Evolutionary conservation across 2,888 invertebrate species (phyloP).

Genomic region (Cheilosia vernalis): DNA sequence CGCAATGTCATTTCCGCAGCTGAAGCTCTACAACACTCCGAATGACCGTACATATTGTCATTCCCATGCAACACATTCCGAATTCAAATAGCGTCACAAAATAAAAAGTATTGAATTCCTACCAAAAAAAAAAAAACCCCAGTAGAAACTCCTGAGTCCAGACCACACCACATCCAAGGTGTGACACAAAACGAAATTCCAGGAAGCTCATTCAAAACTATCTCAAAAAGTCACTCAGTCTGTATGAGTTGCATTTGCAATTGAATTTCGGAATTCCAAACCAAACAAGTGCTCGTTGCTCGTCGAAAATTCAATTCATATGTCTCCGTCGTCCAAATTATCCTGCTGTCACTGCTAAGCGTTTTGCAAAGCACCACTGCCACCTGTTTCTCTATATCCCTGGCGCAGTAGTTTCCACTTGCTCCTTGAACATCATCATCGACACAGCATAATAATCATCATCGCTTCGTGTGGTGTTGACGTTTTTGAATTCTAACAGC

Average conservation of each 20-base stretch:
- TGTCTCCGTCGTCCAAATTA: conserved; percentile 14
- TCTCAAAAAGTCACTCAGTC: conserved; percentile 35
- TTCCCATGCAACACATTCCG: no score
- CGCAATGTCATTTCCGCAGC: no score
- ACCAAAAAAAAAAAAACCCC: no score
- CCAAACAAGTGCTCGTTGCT: conserved; percentile 12
- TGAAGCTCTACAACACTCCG: no score
- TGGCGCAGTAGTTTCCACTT: conserved; percentile 26
- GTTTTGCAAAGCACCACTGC: conserved; percentile 36
- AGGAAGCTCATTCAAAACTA: conserved; percentile 14
- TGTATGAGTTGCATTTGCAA: conserved; percentile 54
- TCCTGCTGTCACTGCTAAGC: conserved; percentile 25
- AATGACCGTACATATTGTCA: no score
- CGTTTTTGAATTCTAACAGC: conserved; percentile 38
- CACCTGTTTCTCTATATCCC: conserved; percentile 12
- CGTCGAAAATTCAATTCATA: conserved; percentile 55
- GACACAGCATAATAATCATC: conserved; percentile 33
- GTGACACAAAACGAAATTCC: conserved; percentile 29
- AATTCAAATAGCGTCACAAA: no score
- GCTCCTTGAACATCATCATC: conserved; percentile 46
- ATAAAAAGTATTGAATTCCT: no score
- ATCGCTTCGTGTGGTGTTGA: conserved; percentile 46
- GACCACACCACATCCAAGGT: conserved; percentile 26
- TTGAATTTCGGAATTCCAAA: conserved; percentile 53
- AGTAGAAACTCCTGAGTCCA: not conserved